Conservation (phyloP, 1,140 invertebrate genomes). For the Trichonephila clavata region DNA sequence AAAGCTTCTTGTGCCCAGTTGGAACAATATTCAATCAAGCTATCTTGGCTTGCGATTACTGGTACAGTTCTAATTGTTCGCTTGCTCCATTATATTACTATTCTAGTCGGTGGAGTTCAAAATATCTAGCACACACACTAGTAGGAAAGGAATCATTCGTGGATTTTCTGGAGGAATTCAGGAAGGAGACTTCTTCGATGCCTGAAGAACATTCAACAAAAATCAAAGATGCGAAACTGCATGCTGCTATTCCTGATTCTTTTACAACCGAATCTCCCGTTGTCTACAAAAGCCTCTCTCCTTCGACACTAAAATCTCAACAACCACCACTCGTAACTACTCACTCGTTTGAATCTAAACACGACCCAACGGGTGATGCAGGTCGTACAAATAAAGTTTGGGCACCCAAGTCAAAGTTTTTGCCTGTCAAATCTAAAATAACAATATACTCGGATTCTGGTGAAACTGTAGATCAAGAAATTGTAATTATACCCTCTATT, state of each 20-base stretch:
- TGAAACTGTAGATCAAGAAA: not conserved
- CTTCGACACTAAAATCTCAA: too few species aligned
- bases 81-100: not conserved
- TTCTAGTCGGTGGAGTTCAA: not conserved
- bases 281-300: too few species aligned
- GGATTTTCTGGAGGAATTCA: not conserved
- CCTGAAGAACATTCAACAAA: not conserved
- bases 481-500: too few species aligned
- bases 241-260: too few species aligned
- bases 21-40: slow-evolving; percentile 92
- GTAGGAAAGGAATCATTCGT: not conserved
- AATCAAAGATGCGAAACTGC: too few species aligned
- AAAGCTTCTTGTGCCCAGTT: slow-evolving; percentile 92
- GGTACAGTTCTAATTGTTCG: slow-evolving; percentile 64
- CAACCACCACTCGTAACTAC: too few species aligned
- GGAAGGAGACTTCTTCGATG: not conserved
- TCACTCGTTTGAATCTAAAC: not conserved
- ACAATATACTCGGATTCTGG: not conserved
- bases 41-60: slow-evolving; percentile 78
- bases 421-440: slow-evolving; percentile 17
- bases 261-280: too few species aligned
- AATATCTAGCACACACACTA: not conserved
- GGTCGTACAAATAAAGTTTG: not conserved
- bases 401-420: not conserved
- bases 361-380: not conserved